phyloP scores from a whole-genome alignment of 1,140 invertebrate species.

The Carcinoscorpius rotundicauda region DNA sequence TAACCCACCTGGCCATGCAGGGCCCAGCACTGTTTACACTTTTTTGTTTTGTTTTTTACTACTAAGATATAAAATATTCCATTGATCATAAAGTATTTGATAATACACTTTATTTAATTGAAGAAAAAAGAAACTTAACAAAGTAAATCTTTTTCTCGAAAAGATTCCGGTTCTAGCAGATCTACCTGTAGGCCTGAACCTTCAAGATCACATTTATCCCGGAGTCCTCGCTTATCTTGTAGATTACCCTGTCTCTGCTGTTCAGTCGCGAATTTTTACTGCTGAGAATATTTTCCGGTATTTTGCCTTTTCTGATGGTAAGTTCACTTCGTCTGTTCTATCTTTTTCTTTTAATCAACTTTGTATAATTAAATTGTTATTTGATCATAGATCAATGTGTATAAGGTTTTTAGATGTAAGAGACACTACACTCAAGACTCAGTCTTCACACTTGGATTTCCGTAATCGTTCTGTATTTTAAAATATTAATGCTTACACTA shows the following conservation, averaged over 20 bases:
- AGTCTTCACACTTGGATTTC: conserved; percentile 26
- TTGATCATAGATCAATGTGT: no score
- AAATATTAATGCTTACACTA: no score
- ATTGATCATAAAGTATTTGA: no score
- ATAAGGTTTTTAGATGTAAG: no score
- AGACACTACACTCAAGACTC: not conserved
- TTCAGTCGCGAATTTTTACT: conserved; percentile 24
- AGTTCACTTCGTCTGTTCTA: not conserved
- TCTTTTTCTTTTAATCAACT: not conserved
- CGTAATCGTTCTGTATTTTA: no score
- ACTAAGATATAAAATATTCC: no score
- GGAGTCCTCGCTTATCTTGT: conserved; percentile 25
- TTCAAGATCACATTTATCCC: conserved; percentile 39
- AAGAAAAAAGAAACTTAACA: no score
- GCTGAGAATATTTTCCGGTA: conserved; percentile 30
- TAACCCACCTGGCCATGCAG: no score
- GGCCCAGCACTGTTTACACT: no score
- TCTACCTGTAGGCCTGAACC: conserved; percentile 70
- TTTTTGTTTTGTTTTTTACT: no score
- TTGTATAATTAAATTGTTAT: no score
- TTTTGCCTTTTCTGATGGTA: conserved; percentile 15
- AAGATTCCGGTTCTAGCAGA: conserved; percentile 42
- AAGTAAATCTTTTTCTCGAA: not conserved
- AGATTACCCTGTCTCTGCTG: conserved; percentile 21
- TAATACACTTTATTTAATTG: no score